These are phyloP conservation scores for Sesia apiformis DNA, from an alignment of 2,888 invertebrate species.

Conservation along the genomic window DNA sequence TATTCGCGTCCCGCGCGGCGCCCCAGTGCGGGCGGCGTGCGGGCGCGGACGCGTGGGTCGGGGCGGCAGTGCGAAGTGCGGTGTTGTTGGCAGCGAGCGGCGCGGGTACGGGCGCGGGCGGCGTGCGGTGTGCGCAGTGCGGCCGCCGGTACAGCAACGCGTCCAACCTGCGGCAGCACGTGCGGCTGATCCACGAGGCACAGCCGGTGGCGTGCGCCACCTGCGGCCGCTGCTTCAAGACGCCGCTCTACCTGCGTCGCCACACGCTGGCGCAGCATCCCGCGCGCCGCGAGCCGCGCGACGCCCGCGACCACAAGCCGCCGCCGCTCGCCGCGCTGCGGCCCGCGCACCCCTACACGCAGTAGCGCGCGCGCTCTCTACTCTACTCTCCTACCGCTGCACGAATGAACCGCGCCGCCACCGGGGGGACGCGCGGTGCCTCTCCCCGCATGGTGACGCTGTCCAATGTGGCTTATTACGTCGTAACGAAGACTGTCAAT, in stretches of 20 bases:
- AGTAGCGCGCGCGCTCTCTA: conserved; percentile 12
- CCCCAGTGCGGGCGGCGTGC: conserved; percentile 17
- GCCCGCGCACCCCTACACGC: conserved; percentile 37
- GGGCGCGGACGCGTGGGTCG: conserved; percentile 5
- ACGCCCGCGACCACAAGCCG: conserved; percentile 29
- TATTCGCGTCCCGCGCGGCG: conserved; percentile 8
- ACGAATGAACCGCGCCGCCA: conserved; percentile 2
- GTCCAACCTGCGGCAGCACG: conserved; percentile 83
- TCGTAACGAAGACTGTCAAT: conserved; percentile 65
- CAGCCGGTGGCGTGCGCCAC: conserved; percentile 80
- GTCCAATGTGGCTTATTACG: conserved; percentile 50
- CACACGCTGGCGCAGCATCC: conserved; percentile 82
- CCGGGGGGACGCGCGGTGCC: conserved; percentile 10
- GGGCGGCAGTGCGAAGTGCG: conserved; percentile 27
- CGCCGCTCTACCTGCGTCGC: conserved; percentile 83
- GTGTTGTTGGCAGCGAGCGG: conserved; percentile 62
- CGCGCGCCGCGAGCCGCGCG: conserved; percentile 37
- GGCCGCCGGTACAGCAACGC: conserved; percentile 81
- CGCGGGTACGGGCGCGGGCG: conserved; percentile 33
- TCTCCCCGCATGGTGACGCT: conserved; percentile 33
- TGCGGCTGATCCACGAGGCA: conserved; percentile 82
- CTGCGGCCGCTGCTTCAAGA: conserved; percentile 84
- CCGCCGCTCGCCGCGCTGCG: conserved; percentile 40
- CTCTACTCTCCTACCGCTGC: conserved; percentile 9
- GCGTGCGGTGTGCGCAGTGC: conserved; percentile 78